Evolutionary conservation across 2,888 invertebrate genomes (phyloP), one percentile per base, ranked within the genome.

Genomic region (Drymonia ruficornis): DNA sequence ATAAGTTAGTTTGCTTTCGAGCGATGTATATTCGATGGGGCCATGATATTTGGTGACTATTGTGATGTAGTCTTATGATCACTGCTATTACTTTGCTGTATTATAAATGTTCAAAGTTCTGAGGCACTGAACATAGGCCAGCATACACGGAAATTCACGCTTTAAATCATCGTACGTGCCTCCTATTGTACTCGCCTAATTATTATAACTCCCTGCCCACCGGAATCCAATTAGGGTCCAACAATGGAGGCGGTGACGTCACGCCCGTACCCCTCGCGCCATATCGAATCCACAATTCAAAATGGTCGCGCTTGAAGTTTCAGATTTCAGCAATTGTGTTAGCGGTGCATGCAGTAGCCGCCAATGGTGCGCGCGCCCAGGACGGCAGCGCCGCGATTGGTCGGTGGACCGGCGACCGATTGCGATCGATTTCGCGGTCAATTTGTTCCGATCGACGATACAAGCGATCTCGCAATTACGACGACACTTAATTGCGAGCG

Each of bases 241-340:
- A 50, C 55, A 64, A 64, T 62, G 53, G 55, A 31, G 28, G 55
- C 46, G 46, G 52, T 52, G 49, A 62, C 50, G 63, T 64, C 61
- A 64, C 67, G 59, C 59, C 67, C 72, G 67, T 62, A 59, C 65
- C 65, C 58, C 68, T 3, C 23, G 45, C 45, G 8, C 63, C 76
- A 74, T 52, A 65, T 65, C 80, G 74, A 81, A 79, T 78, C 74
- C 51, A 75, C 76, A 62, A 81, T 80, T 58, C 69, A 75, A 75
- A 59, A 80, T 78, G 77, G 77, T 67, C 45, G 58, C 59, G 59
- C 62, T 61, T 53, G 50, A 67, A 69, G 83, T 77, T 76, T 82
- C 78, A 79, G 71, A 76, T 89, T 88, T 82, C 87, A 83, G 83
- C 52, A 66, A 84, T 85, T 86, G 89, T 86, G 81, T 74, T 75